Percentiles rank a stretch among this genome's conserved stretches.
These are phyloP conservation scores for Cepphus grylle DNA, from an alignment of 2,113 vertebrate genomes.

Conservation along the genomic window DNA sequence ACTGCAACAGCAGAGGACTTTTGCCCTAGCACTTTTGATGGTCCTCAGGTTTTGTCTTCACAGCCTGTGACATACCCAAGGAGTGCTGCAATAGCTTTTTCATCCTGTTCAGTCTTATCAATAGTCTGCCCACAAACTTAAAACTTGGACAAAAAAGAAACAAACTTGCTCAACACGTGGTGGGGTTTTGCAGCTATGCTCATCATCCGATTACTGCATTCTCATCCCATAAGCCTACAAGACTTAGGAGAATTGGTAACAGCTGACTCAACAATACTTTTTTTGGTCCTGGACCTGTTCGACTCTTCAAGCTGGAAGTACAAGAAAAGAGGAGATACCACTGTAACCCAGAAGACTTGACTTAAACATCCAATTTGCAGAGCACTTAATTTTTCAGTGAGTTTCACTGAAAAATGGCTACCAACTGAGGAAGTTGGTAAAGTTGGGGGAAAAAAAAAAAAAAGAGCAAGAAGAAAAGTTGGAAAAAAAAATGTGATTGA, in stretches of 20 bases:
- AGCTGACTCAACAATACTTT: not conserved
- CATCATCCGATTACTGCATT: slow-evolving; percentile 4
- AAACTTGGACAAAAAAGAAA: slow-evolving; percentile 41
- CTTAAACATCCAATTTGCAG: not conserved
- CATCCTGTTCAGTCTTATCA: not conserved
- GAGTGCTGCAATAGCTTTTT: not conserved
- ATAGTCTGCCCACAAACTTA: slow-evolving; percentile 31
- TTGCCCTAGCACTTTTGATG: not conserved
- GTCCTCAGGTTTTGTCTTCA: not conserved
- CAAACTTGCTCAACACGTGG: not conserved
- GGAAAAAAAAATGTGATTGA: not conserved
- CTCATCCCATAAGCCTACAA: not conserved
- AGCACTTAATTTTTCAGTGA: not conserved
- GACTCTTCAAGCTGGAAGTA: not conserved
- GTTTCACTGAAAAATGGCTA: not conserved
- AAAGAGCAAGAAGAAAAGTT: not conserved
- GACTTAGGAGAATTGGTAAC: not conserved
- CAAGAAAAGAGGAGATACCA: not conserved
- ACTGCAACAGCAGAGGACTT: not conserved
- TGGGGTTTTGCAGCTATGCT: not conserved
- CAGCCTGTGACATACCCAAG: not conserved
- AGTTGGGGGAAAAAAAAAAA: not conserved
- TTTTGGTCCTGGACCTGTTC: not conserved
- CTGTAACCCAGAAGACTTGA: not conserved
- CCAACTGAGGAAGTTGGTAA: not conserved